Conservation (phyloP, 2,888 invertebrate species). For the Dryobota labecula region DNA sequence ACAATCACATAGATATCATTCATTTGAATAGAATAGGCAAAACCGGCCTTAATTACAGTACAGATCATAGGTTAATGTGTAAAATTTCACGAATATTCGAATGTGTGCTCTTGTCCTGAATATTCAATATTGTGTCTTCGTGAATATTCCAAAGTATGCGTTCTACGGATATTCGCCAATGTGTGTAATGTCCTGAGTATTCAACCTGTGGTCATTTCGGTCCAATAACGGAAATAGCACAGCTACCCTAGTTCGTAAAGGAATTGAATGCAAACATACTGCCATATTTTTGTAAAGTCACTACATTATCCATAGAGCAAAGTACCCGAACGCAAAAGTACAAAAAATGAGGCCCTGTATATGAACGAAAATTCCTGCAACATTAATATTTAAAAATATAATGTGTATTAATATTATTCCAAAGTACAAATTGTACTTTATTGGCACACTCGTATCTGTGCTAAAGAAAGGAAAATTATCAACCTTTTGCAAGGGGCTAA, state of each 20-base stretch:
- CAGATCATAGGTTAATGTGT: conserved; percentile 75
- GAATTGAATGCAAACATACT: conserved; percentile 89
- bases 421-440: conserved; percentile 40
- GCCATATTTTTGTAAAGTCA: conserved; percentile 86
- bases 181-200: conserved; percentile 50
- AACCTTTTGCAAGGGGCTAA: conserved; percentile 40
- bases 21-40: conserved; percentile 87
- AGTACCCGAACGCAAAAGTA: conserved; percentile 73
- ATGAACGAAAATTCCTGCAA: conserved; percentile 47
- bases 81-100: conserved; percentile 69
- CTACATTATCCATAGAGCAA: conserved; percentile 68
- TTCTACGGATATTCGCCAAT: conserved; percentile 53
- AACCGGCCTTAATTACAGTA: conserved; percentile 86
- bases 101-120: conserved; percentile 68
- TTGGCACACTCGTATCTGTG: conserved; percentile 37
- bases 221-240: conserved; percentile 60
- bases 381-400: conserved; percentile 47
- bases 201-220: conserved; percentile 50
- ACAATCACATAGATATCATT: conserved; percentile 76
- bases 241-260: conserved; percentile 73
- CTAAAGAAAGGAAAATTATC: conserved; percentile 16
- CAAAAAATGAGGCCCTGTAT: conserved; percentile 71
- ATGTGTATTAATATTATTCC: conserved; percentile 38
- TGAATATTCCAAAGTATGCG: conserved; percentile 54
- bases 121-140: conserved; percentile 51